Conservation (phyloP, 2,888 invertebrate species). For the Ceriagrion tenellum region DNA sequence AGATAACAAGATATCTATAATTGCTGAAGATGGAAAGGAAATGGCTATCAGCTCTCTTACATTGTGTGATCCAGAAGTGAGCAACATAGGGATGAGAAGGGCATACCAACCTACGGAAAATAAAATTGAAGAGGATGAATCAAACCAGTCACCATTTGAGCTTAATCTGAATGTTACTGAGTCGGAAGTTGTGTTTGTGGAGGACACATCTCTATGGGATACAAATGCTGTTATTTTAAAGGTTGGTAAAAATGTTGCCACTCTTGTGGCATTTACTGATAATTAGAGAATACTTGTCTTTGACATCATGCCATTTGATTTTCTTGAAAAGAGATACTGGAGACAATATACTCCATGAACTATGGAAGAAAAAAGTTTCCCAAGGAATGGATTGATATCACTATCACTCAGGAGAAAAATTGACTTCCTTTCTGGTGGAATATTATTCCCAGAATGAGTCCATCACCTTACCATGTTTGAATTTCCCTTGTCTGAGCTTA, state of each 20-base stretch:
- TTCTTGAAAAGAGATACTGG: too few relatives aligned
- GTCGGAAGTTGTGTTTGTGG: slow-evolving; percentile 96
- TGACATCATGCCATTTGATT: too few relatives aligned
- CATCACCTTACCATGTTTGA: too few relatives aligned
- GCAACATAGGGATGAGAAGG: slow-evolving; percentile 6
- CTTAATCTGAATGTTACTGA: slow-evolving; percentile 96
- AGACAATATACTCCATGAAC: too few relatives aligned
- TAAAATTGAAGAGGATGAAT: slow-evolving; percentile 68
- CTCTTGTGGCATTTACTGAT: not conserved
- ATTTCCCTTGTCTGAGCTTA: too few relatives aligned
- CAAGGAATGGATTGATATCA: too few relatives aligned
- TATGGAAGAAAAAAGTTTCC: too few relatives aligned
- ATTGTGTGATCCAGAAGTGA: slow-evolving; percentile 2
- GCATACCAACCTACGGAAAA: not conserved
- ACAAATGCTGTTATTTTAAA: slow-evolving; percentile 96
- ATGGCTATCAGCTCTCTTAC: not conserved
- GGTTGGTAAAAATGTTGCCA: slow-evolving; percentile 76
- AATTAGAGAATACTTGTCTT: too few relatives aligned
- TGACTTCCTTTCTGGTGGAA: too few relatives aligned
- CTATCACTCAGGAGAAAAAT: too few relatives aligned
- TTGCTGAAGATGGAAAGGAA: not conserved
- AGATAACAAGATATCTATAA: not conserved
- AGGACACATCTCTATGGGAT: slow-evolving; percentile 92
- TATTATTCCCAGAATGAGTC: too few relatives aligned
- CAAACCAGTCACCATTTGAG: slow-evolving; percentile 82